Base-by-base conservation (phyloP, 35 echinoderm and acorn worm genomes). In the Apostichopus parvimensis region DNA sequence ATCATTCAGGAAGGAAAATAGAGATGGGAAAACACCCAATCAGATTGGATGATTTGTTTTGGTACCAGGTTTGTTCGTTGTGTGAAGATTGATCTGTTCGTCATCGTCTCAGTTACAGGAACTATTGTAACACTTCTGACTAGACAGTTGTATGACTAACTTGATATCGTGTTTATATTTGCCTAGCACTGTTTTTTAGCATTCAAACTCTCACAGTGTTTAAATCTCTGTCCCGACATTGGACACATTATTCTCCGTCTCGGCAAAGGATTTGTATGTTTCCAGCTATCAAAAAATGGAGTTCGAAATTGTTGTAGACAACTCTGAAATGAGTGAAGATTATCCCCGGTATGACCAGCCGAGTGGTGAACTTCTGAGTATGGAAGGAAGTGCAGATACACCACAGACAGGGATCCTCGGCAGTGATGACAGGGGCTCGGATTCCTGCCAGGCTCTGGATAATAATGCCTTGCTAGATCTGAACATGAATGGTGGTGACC, bases 1-100 rank as follows among this genome's bases (percentile, higher is more conserved):
- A 75, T 75, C 71, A 75, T 75, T 75, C 71, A 75, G 71, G 71
- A 75, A 75, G 71, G 71, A 75, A 75, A 75, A 75, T 18, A 75
- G 15, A 6, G 21, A 6, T 8, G 20, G 71, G 71, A 75, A 75
- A 20, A 75, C 71, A 75, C 71, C 71, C 71, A 75, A n/a, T 75
- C 71, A 18, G n/a, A 22, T 75, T 18, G 14, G 17, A 22, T 14
- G 71, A 13, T 75, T 75, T 75, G 71, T 75, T 75, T 75, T 75
- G 71, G 71, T 75, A 75, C 71, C 71, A 75, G 71, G 71, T 75
- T 75, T n/a, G 71, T 75, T 75, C 20, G 20, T 75, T 75, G 71
- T 6, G 21, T 22, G 15, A 13, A 18, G 71, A 18, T 0, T 75
- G 20, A 20, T 75, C 17, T 13, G 20, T 20, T 12, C 8, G 58